Base-by-base conservation (phyloP, 2,797 vertebrate genomes). In the Mus minutoides region DNA sequence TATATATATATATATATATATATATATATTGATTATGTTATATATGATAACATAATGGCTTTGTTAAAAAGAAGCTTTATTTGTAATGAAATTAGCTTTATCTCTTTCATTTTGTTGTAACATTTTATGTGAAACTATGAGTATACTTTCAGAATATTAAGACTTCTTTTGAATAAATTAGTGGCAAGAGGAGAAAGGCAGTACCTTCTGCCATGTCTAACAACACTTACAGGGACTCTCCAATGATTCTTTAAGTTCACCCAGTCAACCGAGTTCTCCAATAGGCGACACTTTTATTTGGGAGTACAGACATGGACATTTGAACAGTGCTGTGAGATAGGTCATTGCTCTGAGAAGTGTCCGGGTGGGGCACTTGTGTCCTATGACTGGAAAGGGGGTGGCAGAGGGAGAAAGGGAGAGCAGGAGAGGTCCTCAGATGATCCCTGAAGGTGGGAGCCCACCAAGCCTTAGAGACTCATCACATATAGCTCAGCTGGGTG, bases 11-110 rank as follows among this genome's bases (percentile, higher is more conserved):
- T 49, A 12, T 49, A 49, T 49, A 9, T 49, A 49, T 49, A 49
- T 49, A 49, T 49, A 49, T 49, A 49, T 9, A 49, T 49, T 6
- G 1, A 9, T 49, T 4, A 49, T 9, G 9, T 49, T 6, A 49
- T 46, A 9, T 7, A 7, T 67, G 40, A 88, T 34, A 69, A n/a
- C 21, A 76, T 17, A 73, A 73, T 80, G 22, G 46, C 14, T 58
- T 90, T 87, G 69, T 95, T 92, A 85, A 87, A 86, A 95, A 89
- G 58, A 83, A 92, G 84, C 16, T 22, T 76, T 86, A 34, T 58
- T 52, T 58, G 62, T 62, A 87, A 58, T n/a, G 90, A 49, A 58
- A 73, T 37, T 26, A 78, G 22, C 12, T 90, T 91, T 91, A 88
- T 1, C 52, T 75, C 76, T 76, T 85, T 75, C 58, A 16, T 56